Conservation (phyloP, 2,113 vertebrate genomes). For the Phoenicopterus ruber region DNA sequence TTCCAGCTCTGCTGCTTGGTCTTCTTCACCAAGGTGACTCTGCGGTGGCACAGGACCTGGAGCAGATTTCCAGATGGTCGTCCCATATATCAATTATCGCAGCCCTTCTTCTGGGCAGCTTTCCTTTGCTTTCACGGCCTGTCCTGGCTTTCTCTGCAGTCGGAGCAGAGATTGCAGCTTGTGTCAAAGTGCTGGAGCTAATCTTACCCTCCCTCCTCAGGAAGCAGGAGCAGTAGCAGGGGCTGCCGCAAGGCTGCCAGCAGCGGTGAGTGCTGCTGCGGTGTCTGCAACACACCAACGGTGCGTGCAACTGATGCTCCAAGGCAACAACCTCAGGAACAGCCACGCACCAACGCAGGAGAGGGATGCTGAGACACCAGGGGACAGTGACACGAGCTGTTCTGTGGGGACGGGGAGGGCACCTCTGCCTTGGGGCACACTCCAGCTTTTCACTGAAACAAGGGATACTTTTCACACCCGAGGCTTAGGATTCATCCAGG, state of each 20-base stretch:
- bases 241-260: not conserved
- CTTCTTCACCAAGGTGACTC: not conserved
- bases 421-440: not conserved
- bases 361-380: not conserved
- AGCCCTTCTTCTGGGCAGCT: not conserved
- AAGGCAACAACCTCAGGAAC: not conserved
- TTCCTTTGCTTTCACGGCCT: not conserved
- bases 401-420: not conserved
- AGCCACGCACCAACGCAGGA: accelerated
- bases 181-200: not conserved
- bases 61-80: not conserved
- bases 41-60: not conserved
- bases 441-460: not conserved
- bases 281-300: accelerated
- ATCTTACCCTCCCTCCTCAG: not conserved
- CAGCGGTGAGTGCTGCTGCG: not conserved
- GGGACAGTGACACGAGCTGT: not conserved
- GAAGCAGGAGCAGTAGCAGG: not conserved
- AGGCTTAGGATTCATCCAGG: not conserved
- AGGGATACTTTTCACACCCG: not conserved
- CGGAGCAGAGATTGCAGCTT: not conserved
- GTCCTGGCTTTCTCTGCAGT: not conserved
- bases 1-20: not conserved
- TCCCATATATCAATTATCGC: not conserved
- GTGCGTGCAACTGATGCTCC: accelerated